phyloP scores from a whole-genome alignment of 2,888 invertebrate species.

The Anticlea derivata region DNA sequence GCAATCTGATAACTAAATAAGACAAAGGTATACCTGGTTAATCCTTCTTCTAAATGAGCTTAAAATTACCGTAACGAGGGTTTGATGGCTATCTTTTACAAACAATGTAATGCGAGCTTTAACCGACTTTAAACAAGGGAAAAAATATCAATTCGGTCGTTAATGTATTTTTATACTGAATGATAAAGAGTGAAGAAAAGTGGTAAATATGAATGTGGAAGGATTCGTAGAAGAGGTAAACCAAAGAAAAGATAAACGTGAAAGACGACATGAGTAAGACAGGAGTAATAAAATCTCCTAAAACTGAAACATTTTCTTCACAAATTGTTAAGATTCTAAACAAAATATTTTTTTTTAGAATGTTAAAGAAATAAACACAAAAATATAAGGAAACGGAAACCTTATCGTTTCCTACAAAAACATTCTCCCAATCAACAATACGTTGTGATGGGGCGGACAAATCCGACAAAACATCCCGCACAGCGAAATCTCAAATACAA shows the following conservation, averaged over 20 bases:
- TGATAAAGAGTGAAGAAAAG: no score
- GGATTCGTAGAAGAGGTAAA: no score
- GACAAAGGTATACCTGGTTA: constrained; percentile 19
- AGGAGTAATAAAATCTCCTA: no score
- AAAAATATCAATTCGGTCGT: no score
- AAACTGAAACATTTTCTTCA: no score
- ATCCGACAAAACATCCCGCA: background rate
- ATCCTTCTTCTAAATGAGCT: constrained; percentile 22
- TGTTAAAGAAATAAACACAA: background rate
- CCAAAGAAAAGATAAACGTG: no score
- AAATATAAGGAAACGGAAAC: constrained; percentile 3
- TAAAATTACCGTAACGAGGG: constrained; percentile 13
- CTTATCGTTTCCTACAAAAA: constrained; percentile 1
- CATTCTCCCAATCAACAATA: background rate
- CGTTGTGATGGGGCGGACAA: background rate
- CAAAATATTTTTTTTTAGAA: background rate
- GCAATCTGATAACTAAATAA: constrained; percentile 12
- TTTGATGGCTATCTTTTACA: constrained; percentile 4
- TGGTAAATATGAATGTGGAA: no score
- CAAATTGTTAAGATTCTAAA: background rate
- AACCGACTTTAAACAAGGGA: no score
- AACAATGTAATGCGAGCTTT: background rate
- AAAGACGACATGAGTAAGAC: no score
- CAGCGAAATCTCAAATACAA: background rate
- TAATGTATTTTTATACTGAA: no score